phyloP scores from a whole-genome alignment of 2,113 vertebrate species.

The Speoplatyrhinus poulsoni region DNA sequence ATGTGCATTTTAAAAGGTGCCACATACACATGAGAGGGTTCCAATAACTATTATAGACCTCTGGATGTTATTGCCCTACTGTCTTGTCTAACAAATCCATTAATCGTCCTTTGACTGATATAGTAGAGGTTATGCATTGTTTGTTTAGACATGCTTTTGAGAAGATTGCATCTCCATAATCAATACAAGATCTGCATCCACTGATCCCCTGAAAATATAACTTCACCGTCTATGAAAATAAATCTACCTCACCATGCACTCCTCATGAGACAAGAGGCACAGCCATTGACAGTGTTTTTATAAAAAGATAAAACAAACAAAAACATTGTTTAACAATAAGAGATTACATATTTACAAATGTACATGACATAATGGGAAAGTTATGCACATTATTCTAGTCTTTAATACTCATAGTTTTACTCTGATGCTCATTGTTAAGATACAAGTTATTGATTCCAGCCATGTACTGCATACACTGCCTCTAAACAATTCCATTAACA shows the following conservation, averaged over 20 bases:
- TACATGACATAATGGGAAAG: too few relatives aligned
- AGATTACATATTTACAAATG: too few relatives aligned
- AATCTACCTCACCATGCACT: conserved; percentile 10
- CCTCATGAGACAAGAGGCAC: neutral
- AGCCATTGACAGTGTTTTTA: neutral
- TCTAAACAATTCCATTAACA: conserved; percentile 11
- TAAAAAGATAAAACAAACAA: neutral
- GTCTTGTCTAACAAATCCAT: conserved; percentile 33
- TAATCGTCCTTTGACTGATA: conserved; percentile 57
- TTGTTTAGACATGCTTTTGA: conserved; percentile 64
- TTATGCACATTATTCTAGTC: too few relatives aligned
- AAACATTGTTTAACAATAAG: conserved; percentile 7
- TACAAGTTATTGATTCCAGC: conserved; percentile 41
- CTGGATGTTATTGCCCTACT: too few relatives aligned
- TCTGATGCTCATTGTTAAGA: neutral
- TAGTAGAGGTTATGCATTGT: conserved; percentile 53
- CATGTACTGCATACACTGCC: conserved; percentile 26
- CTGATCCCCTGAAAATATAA: neutral
- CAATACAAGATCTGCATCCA: conserved; percentile 59
- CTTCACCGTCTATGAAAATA: conserved; percentile 43
- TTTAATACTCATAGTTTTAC: neutral
- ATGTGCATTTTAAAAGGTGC: neutral
- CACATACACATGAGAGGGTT: neutral
- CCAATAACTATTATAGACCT: neutral
- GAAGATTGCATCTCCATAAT: conserved; percentile 76